These are phyloP conservation scores for Ictidomys tridecemlineatus DNA, from an alignment of 2,113 vertebrate species.

Conservation along the genomic window DNA sequence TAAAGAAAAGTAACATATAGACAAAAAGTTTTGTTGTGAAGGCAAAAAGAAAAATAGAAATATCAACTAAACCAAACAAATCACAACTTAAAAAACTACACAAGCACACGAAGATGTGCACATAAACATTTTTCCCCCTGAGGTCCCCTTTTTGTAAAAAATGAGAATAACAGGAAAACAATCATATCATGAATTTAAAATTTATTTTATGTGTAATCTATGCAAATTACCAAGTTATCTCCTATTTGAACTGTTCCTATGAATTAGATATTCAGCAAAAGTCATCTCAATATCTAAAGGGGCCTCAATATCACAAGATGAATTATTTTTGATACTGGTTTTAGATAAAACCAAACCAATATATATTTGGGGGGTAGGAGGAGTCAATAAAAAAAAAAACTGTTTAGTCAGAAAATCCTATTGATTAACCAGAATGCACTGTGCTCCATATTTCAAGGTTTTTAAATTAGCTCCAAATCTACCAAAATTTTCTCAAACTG, in stretches of 20 bases:
- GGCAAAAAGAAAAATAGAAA: background rate
- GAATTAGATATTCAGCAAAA: constrained; percentile 1
- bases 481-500: constrained; percentile 53
- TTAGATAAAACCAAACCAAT: constrained; percentile 14
- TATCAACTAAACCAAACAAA: constrained; percentile 71
- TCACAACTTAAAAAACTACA: constrained; percentile 62
- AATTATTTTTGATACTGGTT: constrained; percentile 37
- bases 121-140: background rate
- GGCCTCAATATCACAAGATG: constrained; percentile 26
- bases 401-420: constrained; percentile 33
- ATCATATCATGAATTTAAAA: background rate
- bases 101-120: background rate
- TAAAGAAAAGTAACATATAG: constrained; percentile 41
- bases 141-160: background rate
- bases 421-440: constrained; percentile 25
- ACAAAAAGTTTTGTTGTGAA: background rate
- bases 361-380: background rate
- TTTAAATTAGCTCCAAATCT: constrained; percentile 44
- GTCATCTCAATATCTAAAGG: background rate
- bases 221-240: background rate
- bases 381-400: background rate
- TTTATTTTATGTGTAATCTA: background rate
- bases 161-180: constrained; percentile 47
- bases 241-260: background rate
- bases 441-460: background rate